Conservation (phyloP, 2,113 vertebrate species). For the Mesoclemmys tuberculata region DNA sequence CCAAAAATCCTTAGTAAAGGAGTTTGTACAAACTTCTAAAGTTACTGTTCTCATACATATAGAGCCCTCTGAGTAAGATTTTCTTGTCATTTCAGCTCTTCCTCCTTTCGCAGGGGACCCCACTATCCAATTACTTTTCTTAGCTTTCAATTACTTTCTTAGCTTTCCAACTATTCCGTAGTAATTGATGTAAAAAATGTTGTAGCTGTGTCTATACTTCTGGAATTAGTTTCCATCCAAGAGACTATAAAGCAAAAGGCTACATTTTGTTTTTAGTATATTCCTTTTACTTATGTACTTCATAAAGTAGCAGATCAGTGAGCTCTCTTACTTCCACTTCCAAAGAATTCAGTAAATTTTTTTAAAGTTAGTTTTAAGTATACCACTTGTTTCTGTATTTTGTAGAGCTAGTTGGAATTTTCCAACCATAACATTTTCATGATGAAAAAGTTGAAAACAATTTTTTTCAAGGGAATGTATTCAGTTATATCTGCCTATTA, state of each 20-base stretch:
- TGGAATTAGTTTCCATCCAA: background rate
- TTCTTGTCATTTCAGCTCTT: background rate
- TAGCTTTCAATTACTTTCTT: too few species aligned
- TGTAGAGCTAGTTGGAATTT: too few species aligned
- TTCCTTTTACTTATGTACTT: background rate
- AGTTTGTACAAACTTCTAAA: background rate
- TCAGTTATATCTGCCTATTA: too few species aligned
- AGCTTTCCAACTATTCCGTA: rapidly evolving
- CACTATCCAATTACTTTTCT: too few species aligned
- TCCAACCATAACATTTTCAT: too few species aligned
- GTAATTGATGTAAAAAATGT: background rate
- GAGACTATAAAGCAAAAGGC: background rate
- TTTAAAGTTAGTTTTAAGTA: too few species aligned
- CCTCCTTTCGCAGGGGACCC: background rate
- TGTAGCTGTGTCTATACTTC: background rate
- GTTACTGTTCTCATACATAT: background rate
- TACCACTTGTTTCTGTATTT: too few species aligned
- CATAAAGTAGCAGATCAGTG: too few species aligned
- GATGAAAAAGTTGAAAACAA: too few species aligned
- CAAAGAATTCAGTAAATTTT: too few species aligned
- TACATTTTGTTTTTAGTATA: background rate
- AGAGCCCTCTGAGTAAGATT: background rate
- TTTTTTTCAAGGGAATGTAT: too few species aligned
- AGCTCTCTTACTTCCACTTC: too few species aligned
- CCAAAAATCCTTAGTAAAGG: background rate